Conservation (phyloP, 2,888 invertebrate species). For the Gasteruption jaculator region DNA sequence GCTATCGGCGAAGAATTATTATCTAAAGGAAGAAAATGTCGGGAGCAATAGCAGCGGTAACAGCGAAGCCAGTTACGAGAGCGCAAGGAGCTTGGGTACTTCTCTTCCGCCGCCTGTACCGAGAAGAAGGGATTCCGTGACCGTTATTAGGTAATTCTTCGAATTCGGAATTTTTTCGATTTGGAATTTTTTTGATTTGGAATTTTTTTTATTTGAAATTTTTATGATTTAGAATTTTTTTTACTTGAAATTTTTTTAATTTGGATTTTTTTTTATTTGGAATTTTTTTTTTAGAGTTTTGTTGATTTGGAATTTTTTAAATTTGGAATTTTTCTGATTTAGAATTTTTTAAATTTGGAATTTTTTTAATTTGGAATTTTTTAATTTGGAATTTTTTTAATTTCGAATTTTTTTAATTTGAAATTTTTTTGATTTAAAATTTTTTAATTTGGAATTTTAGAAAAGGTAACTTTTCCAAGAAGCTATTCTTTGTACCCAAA, state of each 20-base stretch:
- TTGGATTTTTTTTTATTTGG: no score
- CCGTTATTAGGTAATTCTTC: constrained; percentile 37
- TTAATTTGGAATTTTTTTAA: neutral
- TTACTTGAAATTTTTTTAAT: no score
- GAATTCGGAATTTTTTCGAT: no score
- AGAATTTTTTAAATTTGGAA: no score
- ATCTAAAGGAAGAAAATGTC: constrained; percentile 35
- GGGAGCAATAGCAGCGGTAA: constrained; percentile 45
- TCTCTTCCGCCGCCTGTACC: constrained; percentile 47
- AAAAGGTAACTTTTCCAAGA: neutral
- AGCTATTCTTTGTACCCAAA: neutral
- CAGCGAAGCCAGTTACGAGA: constrained; percentile 46
- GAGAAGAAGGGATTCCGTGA: constrained; percentile 42
- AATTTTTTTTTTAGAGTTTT: no score
- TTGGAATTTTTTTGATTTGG: no score
- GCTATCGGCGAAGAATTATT: constrained; percentile 47
- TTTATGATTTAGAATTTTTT: no score
- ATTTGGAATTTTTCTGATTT: no score
- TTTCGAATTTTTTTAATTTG: constrained; percentile 1
- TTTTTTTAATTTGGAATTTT: no score
- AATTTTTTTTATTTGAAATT: no score
- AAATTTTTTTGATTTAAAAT: constrained; percentile 1
- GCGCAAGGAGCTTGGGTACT: constrained; percentile 35
- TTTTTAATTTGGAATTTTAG: neutral
- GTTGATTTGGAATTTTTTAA: no score